A percentile compares a stretch with the other conserved stretches of the same genome.
These are phyloP conservation scores for Danio rerio DNA, from an alignment of 2,113 vertebrate species.

Conservation along the genomic window GRCz12tu NC_133177.1:30880001-30880500, in stretches of 20 bases:
- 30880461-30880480: conserved; percentile 98
- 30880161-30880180: too few species aligned
- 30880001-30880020: too few species aligned
- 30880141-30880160: too few species aligned
- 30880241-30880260: background rate
- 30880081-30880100: too few species aligned
- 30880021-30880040: too few species aligned
- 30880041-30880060: too few species aligned
- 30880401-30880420: conserved; percentile 17
- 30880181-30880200: too few species aligned
- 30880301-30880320: background rate
- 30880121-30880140: too few species aligned
- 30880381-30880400: background rate
- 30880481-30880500: conserved; percentile 98
- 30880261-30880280: background rate
- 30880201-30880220: too few species aligned
- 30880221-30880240: too few species aligned
- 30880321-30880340: background rate
- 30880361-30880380: conserved; percentile 8
- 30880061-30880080: too few species aligned
- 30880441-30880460: conserved; percentile 97
- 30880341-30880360: background rate
- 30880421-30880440: conserved; percentile 93
- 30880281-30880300: background rate
- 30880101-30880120: too few species aligned